Evolutionary conservation across 2,797 vertebrate genomes (phyloP), one percentile per base, ranked within the genome.

Genomic region (Fringilla coelebs): DNA sequence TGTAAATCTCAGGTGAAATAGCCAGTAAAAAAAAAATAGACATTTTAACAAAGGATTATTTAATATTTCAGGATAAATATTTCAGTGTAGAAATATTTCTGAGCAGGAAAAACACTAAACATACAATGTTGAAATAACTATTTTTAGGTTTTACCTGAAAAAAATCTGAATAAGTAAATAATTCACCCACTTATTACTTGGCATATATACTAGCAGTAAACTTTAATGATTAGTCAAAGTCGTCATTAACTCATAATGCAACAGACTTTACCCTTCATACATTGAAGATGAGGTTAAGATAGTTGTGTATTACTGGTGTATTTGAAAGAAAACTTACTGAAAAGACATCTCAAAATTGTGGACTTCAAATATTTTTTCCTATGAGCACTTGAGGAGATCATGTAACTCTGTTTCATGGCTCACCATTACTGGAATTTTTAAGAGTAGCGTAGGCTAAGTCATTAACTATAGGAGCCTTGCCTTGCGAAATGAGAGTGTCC

Each of bases 401-500:
- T 49, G 25, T 79, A 49, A 21, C 7, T 41, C 24, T 76, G 10
- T 70, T 89, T 80, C 58, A 43, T 58, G 4, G 7, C 22, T 85
- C 16, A 46, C 19, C 45, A 13, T 63, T 85, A 22, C 40, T 61
- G 49, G 40, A 66, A 25, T n/a, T 81, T 75, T 89, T 61, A 46
- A 76, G 72, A 85, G 24, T 54, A 65, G 34, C 66, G 26, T 22
- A 51, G 24, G n/a, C 28, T 51, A 51, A 61, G 9, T 76, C 70
- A 36, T 9, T 54, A 82, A 55, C 6, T 83, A 20, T 8, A 70
- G 45, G 17, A 63, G 45, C 25, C 28, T 67, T 89, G 52, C 31
- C 54, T 74, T 95, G 40, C 36, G 61, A 83, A 76, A 63, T 88
- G 67, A 76, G 93, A 89, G 74, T 92, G 51, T 93, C 62, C 73